Conservation (phyloP, 1,140 invertebrate species). For the Agrilus planipennis region DNA sequence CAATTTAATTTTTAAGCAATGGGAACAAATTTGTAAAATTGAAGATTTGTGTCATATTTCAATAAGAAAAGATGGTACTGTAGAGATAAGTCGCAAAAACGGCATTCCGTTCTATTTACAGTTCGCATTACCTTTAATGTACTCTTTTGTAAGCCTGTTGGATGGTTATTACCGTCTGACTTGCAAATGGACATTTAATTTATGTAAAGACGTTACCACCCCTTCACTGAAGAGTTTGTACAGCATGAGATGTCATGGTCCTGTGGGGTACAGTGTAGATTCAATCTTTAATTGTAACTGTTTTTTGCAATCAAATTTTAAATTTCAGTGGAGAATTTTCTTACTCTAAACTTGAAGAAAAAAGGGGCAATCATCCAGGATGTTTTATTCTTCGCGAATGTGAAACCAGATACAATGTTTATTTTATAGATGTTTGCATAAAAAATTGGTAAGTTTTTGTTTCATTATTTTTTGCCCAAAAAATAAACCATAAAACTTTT, state of each 20-base stretch:
- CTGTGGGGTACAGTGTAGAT: slow-evolving; percentile 58
- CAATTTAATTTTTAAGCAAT: slow-evolving; percentile 34
- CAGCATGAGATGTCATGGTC: slow-evolving; percentile 72
- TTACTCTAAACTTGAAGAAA: slow-evolving; percentile 67
- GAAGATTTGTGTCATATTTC: slow-evolving; percentile 73
- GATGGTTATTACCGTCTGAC: slow-evolving; percentile 82
- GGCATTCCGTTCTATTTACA: slow-evolving; percentile 66
- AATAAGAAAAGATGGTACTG: slow-evolving; percentile 53
- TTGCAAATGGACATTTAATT: slow-evolving; percentile 81
- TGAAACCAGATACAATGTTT: slow-evolving; percentile 61
- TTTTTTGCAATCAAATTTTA: neutral
- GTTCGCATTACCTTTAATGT: slow-evolving; percentile 48
- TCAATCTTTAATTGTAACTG: slow-evolving; percentile 8
- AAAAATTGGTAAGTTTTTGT: slow-evolving; percentile 43
- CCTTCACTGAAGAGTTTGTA: slow-evolving; percentile 64
- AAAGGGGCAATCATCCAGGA: slow-evolving; percentile 57
- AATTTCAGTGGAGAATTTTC: slow-evolving; percentile 63
- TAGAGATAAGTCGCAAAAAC: slow-evolving; percentile 65
- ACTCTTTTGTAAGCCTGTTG: slow-evolving; percentile 71
- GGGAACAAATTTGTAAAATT: slow-evolving; percentile 63
- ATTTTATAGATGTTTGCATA: slow-evolving; percentile 67
- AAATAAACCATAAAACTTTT: slow-evolving; percentile 7
- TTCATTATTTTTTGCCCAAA: slow-evolving; percentile 4
- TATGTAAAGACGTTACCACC: slow-evolving; percentile 66
- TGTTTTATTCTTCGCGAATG: slow-evolving; percentile 73